These are phyloP conservation scores for Himalopsyche phryganea DNA, from an alignment of 1,140 invertebrate genomes.

Conservation along the genomic window DNA sequence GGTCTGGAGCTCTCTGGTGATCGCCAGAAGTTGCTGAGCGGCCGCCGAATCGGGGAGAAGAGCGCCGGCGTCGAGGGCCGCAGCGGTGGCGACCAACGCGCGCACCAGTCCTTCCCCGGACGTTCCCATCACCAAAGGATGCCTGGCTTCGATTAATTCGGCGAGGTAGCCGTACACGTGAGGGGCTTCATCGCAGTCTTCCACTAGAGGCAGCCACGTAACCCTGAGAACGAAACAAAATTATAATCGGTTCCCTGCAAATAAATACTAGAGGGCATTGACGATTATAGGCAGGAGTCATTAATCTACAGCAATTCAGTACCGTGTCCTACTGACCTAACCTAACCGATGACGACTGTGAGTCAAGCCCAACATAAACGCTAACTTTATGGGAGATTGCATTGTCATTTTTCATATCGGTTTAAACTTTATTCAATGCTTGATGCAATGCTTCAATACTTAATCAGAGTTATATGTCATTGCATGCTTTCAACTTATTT, in stretches of 20 bases:
- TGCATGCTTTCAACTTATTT: too few relatives aligned
- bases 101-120: slow-evolving; percentile 86
- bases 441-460: too few relatives aligned
- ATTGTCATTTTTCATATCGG: too few relatives aligned
- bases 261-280: background rate
- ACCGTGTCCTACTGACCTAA: too few relatives aligned
- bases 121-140: slow-evolving; percentile 78
- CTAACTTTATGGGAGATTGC: too few relatives aligned
- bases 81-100: slow-evolving; percentile 84
- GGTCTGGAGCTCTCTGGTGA: slow-evolving; percentile 69
- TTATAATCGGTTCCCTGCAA: too few relatives aligned
- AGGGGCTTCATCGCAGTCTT: slow-evolving; percentile 92
- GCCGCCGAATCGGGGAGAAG: slow-evolving; percentile 66
- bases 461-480: too few relatives aligned
- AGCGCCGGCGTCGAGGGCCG: slow-evolving; percentile 80
- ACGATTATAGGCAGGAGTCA: too few relatives aligned
- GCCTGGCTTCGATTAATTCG: slow-evolving; percentile 89
- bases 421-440: too few relatives aligned
- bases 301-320: too few relatives aligned
- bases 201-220: slow-evolving; percentile 91
- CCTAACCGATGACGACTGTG: too few relatives aligned
- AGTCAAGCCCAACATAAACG: too few relatives aligned
- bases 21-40: slow-evolving; percentile 64
- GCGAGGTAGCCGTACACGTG: slow-evolving; percentile 94
- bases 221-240: slow-evolving; percentile 57